Evolutionary conservation across 2,888 invertebrate species (phyloP).

Genomic region (Leptopilina drosophilae): DNA sequence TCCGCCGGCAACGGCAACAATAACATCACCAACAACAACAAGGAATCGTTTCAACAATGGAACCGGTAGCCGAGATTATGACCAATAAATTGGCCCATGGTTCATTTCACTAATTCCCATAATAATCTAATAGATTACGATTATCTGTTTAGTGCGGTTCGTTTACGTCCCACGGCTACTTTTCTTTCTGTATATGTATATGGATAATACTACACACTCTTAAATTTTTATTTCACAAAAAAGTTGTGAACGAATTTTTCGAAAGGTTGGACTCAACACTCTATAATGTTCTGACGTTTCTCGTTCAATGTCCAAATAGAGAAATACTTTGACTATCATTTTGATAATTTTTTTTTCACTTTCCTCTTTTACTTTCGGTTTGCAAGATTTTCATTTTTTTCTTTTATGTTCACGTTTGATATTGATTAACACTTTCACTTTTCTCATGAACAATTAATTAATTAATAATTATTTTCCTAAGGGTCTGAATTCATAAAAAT

Average conservation of each 20-base stretch:
- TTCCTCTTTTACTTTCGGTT: no score
- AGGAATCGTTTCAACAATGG: slow-evolving; percentile 62
- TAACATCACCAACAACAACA: slow-evolving; percentile 61
- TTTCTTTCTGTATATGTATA: slow-evolving; percentile 30
- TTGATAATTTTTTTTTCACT: no score
- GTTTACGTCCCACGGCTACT: slow-evolving; percentile 64
- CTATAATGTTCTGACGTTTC: slow-evolving; percentile 33
- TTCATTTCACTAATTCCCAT: slow-evolving; percentile 76
- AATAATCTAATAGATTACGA: slow-evolving; percentile 77
- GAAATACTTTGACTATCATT: no score
- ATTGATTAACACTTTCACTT: no score
- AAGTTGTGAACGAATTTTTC: slow-evolving; percentile 58
- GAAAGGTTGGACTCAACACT: slow-evolving; percentile 29
- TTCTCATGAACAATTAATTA: no score
- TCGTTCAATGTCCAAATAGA: neutral
- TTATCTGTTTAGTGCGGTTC: slow-evolving; percentile 76
- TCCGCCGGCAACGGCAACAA: slow-evolving; percentile 64
- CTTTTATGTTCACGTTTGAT: no score
- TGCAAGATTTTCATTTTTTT: no score
- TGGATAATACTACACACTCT: slow-evolving; percentile 31
- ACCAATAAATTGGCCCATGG: slow-evolving; percentile 75
- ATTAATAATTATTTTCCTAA: no score
- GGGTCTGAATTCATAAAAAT: no score
- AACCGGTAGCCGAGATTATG: slow-evolving; percentile 71
- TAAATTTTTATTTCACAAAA: slow-evolving; percentile 46